Base-by-base conservation (phyloP, 2,797 vertebrate genomes). In the Alca torda region DNA sequence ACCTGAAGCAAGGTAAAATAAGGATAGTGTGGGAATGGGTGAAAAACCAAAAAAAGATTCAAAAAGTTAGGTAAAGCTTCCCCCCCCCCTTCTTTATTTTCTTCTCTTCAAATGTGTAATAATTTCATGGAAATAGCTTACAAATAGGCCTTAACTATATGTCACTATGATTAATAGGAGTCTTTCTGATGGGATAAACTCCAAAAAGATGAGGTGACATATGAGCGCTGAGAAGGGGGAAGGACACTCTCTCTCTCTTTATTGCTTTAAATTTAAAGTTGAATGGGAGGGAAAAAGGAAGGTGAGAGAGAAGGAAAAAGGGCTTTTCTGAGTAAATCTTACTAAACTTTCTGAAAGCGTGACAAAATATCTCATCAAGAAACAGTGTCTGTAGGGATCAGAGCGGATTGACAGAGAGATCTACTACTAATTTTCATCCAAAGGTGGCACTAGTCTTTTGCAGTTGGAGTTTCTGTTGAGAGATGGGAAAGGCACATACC, bases 391-490 rank as follows among this genome's bases (percentile, higher is more conserved):
- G 31, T 35, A n/a, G 31, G 48, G 59, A 91, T 48, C 8, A 57
- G 56, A 69, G 67, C 37, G 56, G 24, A 50, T 37, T 89, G 81
- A 31, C 48, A n/a, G 46, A 45, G 37, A 59, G 54, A 15, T 84
- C 61, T 43, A n/a, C 48, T 82, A 77, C 39, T 73, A 12, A 9
- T 78, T 78, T 80, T 83, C 90, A 89, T 93, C 95, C 87, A 81
- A 96, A 97, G 96, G 92, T 91, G 96, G 96, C 94, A 94, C 94
- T 95, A 76, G 50, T 48, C 82, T 93, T 95, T 97, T 92, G 84
- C 94, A 86, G 65, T 93, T 95, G 74, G 46, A 74, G 74, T 35
- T 74, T 59, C 46, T 64, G 48, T 88, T 74, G 67, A 33, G 85
- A 39, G 70, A 72, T 57, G 43, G 84, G 95, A 95, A 95, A 86